These are phyloP conservation scores for Danio rerio DNA, from an alignment of 2,113 vertebrate species.

Conservation along the genomic window GRCz12tu NC_133181.1:6617501-6618000, in stretches of 20 bases:
- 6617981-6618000: not conserved
- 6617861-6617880: slow-evolving; percentile 24
- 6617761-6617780: slow-evolving; percentile 20
- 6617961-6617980: slow-evolving; percentile 43
- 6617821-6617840: slow-evolving; percentile 21
- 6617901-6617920: slow-evolving; percentile 41
- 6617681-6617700: slow-evolving; percentile 24
- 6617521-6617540: not conserved
- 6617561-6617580: not conserved
- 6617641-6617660: slow-evolving; percentile 9
- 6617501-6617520: not conserved
- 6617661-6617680: slow-evolving; percentile 22
- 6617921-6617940: slow-evolving; percentile 50
- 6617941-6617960: slow-evolving; percentile 34
- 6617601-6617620: not conserved
- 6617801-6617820: slow-evolving; percentile 15
- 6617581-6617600: not conserved
- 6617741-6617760: not conserved
- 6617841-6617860: slow-evolving; percentile 18
- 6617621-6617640: slow-evolving; percentile 1
- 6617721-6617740: slow-evolving; percentile 35
- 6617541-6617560: not conserved
- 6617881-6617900: slow-evolving; percentile 41
- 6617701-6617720: slow-evolving; percentile 6
- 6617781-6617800: slow-evolving; percentile 19